Evolutionary conservation across 1,140 invertebrate genomes (phyloP).

Genomic region (Wiebesia pumilae): DNA sequence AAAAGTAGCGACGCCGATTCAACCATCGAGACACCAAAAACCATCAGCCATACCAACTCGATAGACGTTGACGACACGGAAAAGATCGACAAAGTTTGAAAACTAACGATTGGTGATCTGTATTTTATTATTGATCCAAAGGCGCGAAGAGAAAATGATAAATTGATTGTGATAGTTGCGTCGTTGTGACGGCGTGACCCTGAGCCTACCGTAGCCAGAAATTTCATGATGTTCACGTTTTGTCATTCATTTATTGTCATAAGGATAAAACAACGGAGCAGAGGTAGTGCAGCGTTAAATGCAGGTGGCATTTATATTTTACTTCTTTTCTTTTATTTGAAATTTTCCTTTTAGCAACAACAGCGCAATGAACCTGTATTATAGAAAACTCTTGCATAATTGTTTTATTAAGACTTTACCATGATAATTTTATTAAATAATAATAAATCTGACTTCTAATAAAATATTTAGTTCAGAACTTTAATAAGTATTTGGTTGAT

Average conservation of each 20-base stretch:
- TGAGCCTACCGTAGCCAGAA: conserved; percentile 54
- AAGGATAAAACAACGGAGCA: not conserved
- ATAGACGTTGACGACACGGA: conserved; percentile 62
- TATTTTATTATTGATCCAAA: not conserved
- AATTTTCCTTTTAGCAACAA: not conserved
- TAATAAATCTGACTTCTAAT: no score
- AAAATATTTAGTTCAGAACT: no score
- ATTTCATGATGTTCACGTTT: conserved; percentile 55
- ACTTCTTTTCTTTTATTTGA: not conserved
- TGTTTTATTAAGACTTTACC: not conserved
- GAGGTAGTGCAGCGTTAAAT: not conserved
- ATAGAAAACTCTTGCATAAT: not conserved
- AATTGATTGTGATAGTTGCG: conserved; percentile 71
- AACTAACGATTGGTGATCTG: not conserved
- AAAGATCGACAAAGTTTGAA: conserved; percentile 66
- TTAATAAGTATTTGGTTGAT: no score
- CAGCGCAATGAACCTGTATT: not conserved
- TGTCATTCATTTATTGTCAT: not conserved
- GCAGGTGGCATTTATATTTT: conserved; percentile 24
- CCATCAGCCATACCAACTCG: conserved; percentile 55
- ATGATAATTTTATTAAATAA: conserved; percentile 1
- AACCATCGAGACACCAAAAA: conserved; percentile 50
- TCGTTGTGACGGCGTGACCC: conserved; percentile 38
- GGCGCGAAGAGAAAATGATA: conserved; percentile 15
- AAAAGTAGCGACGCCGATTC: conserved; percentile 60